Evolutionary conservation across 35 echinoderm and acorn worm genomes (phyloP), one percentile per base, ranked within the genome.

Genomic region (Ptychodera flava): DNA sequence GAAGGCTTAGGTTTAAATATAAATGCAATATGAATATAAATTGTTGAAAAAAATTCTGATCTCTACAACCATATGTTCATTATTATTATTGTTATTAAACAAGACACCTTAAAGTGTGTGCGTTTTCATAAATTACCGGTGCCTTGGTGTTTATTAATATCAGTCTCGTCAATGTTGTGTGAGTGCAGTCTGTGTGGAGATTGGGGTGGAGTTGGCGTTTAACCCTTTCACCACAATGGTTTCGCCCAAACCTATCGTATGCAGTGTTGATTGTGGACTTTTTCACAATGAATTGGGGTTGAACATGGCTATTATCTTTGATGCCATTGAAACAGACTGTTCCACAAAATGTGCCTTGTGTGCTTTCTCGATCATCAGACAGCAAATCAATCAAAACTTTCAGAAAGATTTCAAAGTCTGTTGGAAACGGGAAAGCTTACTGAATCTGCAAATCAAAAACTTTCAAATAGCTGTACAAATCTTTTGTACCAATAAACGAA

Each of bases 21-120:
- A 64, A 64, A 64, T 64, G 45, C 45, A 64, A 64, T 64, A 64
- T 64, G 45, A 64, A 64, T 64, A 64, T 64, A 64, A 64, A 64
- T 64, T 64, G 45, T 64, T 22, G 45, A 64, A 64, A 64, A n/a
- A n/a, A 64, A 64, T 64, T 12, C 45, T 64, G 45, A 64, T 64
- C 45, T 64, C 45, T 22, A 64, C 45, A 64, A 22, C 6, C 45
- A 64, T 64, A 6, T 64, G 45, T 64, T 64, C 45, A 64, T 64
- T 64, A 64, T 64, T 64, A 64, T 64, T 64, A 64, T 64, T 6
- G 45, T 64, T 64, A 64, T 64, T 64, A 64, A 64, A 64, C 45
- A 64, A 22, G 22, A 64, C 45, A 64, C 45, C 45, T 64, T 22
- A 64, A 64, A 64, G 45, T 64, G 45, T 64, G 45, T 22, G 45